Conservation (phyloP, 2,797 vertebrate genomes). For the Falco concolor region DNA sequence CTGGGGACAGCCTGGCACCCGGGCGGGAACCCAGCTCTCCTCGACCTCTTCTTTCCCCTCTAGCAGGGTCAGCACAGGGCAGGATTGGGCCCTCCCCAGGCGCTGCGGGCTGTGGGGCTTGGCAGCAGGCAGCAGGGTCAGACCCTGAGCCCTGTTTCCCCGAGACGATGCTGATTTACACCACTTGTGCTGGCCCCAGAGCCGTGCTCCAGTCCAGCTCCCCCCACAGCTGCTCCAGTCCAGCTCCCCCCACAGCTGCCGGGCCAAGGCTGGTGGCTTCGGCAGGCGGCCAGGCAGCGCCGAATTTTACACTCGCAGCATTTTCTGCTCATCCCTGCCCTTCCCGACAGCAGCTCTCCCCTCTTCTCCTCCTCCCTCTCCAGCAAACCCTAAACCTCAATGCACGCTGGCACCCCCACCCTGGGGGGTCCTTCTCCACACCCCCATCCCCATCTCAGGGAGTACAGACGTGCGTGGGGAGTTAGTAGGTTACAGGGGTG, state of each 20-base stretch:
- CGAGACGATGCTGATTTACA: not conserved
- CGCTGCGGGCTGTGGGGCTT: not conserved
- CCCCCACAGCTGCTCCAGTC: not conserved
- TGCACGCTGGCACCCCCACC: not conserved
- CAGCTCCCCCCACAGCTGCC: accelerated
- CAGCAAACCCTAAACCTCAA: not conserved
- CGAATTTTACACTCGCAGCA: not conserved
- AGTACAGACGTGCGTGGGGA: not conserved
- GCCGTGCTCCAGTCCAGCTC: too few species aligned
- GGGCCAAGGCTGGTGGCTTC: not conserved
- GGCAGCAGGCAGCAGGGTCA: accelerated
- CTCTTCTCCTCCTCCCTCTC: not conserved
- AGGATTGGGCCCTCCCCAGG: not conserved
- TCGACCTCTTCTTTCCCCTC: not conserved
- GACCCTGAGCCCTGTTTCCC: not conserved
- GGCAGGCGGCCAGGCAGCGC: not conserved
- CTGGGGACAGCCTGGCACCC: not conserved
- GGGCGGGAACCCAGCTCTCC: not conserved
- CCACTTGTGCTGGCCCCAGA: not conserved
- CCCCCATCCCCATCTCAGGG: not conserved
- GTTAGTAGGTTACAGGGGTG: slow-evolving; percentile 29
- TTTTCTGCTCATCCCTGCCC: not conserved
- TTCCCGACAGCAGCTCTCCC: not conserved
- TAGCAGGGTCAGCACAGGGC: accelerated
- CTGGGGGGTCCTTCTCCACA: not conserved